Conservation (phyloP, 2,113 vertebrate species). For the Chloropsis hardwickii region DNA sequence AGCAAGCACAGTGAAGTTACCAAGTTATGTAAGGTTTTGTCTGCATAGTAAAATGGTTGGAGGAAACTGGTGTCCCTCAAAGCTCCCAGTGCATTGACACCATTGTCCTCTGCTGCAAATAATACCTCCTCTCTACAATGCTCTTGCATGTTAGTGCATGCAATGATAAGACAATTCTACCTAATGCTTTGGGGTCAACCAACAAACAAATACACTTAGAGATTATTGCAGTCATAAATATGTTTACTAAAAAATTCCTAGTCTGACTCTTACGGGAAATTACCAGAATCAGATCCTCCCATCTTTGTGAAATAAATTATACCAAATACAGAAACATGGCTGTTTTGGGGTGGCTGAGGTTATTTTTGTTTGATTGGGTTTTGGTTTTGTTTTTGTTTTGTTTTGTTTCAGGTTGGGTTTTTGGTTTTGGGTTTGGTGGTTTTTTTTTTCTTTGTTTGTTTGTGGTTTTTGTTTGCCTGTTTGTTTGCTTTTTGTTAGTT, state of each 20-base stretch:
- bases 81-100: neutral
- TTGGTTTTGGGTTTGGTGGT: neutral
- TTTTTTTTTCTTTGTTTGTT: neutral
- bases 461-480: too few relatives aligned
- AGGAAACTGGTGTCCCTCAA: neutral
- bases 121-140: neutral
- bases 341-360: accelerated
- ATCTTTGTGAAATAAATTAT: neutral
- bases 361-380: too few relatives aligned
- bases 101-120: neutral
- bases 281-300: neutral
- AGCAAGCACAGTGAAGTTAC: neutral
- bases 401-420: too few relatives aligned
- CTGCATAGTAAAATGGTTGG: neutral
- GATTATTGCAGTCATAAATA: neutral
- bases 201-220: neutral
- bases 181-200: neutral
- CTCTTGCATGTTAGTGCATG: neutral
- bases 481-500: too few relatives aligned
- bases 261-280: neutral
- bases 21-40: neutral
- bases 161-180: neutral
- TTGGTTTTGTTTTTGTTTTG: neutral
- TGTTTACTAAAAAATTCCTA: neutral
- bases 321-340: neutral